Evolutionary conservation across 2,113 vertebrate genomes (phyloP), one percentile per base, ranked within the genome.

Genomic region (Charadrius vociferus): DNA sequence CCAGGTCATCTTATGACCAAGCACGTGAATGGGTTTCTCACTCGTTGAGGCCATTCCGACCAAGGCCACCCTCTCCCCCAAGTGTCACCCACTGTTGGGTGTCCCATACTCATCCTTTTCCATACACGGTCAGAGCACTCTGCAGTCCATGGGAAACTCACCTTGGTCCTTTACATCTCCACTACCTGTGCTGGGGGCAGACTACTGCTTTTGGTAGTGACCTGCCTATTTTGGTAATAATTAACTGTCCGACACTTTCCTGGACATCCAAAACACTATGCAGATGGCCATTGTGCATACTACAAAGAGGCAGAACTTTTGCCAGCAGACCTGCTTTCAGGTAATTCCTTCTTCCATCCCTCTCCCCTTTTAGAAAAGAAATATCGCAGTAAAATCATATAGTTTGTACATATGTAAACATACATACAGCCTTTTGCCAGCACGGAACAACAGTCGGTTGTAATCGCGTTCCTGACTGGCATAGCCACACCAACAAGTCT

Each of bases 401-500:
- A 4, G 16, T 34, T 56, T 52, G 52, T 2, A 1, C 17, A 8
- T 27, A 15, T 5, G 5, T 20, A 16, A 14, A 58, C 10, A 29
- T 10, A 9, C 0, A 0, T 21, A 53, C 32, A 47, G 39, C 49
- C 53, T 68, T 39, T 72, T 68, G 63, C 32, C 49, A 37, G 6
- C 32, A 39, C 36, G 9, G 30, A 41, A 34, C 3, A 10, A 29
- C 30, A 36, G 30, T 14, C 10, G 15, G 53, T 8, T 66, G 71
- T 14, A 27, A 7, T 3, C 4, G 0, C 0, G 8, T 21, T 78
- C 47, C 62, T 8, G 21, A 47, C n/a, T 0, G 1, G 8, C 3
- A 4, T 0, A 9, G 55, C 26, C 55, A 11, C 55, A 37, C 41
- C 61, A 34, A 26, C 13, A 12, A 23, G 20, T 12, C 59, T 49